A percentile compares a stretch with the other conserved stretches of the same genome.
Conservation (phyloP, 92 coral and sea anemone species). For the Bergia sp. region DNA sequence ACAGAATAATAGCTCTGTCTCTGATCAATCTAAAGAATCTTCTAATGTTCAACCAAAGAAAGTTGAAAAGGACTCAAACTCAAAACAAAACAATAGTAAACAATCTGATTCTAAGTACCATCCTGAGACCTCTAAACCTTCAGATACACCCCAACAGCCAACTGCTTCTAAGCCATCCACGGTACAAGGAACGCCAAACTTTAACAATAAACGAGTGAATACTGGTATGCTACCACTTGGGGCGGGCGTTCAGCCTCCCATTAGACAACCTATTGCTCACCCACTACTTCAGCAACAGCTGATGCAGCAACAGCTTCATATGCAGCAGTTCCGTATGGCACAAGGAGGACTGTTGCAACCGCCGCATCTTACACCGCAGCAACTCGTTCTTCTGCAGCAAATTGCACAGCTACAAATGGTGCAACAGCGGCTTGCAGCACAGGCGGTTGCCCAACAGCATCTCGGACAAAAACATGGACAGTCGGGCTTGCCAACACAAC, state of each 20-base stretch:
- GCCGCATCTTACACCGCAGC: conserved; percentile 82
- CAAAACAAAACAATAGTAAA: conserved; percentile 37
- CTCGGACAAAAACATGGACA: conserved; percentile 73
- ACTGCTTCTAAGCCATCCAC: conserved; percentile 46
- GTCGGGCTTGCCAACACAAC: conserved; percentile 68
- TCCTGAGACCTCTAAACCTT: conserved; percentile 38
- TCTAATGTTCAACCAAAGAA: conserved; percentile 50
- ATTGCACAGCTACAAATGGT: conserved; percentile 89
- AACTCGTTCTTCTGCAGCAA: conserved; percentile 85
- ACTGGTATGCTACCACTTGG: conserved; percentile 60
- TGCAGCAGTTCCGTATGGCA: conserved; percentile 93
- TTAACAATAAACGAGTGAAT: conserved; percentile 49
- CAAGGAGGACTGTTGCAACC: conserved; percentile 92
- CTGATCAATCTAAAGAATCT: conserved; percentile 42
- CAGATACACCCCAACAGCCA: conserved; percentile 22
- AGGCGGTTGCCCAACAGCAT: conserved; percentile 87
- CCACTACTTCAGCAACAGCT: conserved; percentile 84
- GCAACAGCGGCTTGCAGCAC: conserved; percentile 92
- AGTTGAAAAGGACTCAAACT: conserved; percentile 37
- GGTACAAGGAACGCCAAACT: conserved; percentile 44
- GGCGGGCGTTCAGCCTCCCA: conserved; percentile 71
- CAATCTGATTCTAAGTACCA: conserved; percentile 41
- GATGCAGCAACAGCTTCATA: conserved; percentile 84
- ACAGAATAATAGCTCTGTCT: conserved; percentile 35
- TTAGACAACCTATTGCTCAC: conserved; percentile 75